Percentiles rank a stretch among this genome's conserved stretches.
Conservation (phyloP, 2,797 vertebrate species). For the Falco columbarius region DNA sequence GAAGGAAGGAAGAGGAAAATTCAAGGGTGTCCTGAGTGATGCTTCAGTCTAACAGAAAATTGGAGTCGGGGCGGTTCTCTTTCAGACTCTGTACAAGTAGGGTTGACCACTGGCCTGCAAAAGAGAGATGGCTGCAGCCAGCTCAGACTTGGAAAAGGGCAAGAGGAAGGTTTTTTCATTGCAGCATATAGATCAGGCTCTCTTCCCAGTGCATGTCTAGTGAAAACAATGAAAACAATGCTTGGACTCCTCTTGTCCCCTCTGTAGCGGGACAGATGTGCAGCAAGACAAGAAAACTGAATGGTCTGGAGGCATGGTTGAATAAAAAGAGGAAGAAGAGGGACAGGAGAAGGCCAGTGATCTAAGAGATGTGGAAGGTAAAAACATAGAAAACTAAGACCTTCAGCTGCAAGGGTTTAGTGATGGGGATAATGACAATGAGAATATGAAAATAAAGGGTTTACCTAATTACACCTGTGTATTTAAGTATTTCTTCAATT, state of each 20-base stretch:
- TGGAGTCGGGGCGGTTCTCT: accelerated
- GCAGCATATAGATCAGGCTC: not conserved
- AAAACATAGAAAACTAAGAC: not conserved
- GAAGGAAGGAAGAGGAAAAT: not conserved
- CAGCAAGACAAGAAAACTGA: not conserved
- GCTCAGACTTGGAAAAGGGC: not conserved
- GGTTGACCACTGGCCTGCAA: not conserved
- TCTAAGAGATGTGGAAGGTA: not conserved
- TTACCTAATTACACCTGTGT: not conserved
- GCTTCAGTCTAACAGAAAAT: not conserved
- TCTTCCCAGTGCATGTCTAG: not conserved
- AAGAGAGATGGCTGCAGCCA: not conserved
- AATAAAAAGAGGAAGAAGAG: not conserved
- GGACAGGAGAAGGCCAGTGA: not conserved
- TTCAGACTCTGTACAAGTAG: not conserved
- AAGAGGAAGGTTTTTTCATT: not conserved
- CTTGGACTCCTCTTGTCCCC: not conserved
- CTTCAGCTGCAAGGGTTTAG: accelerated
- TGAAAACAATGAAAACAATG: accelerated
- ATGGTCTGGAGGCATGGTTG: not conserved
- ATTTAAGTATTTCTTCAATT: not conserved
- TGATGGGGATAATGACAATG: not conserved
- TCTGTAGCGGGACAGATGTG: not conserved
- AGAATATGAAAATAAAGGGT: not conserved
- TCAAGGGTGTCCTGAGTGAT: not conserved